Conservation (phyloP, 1,140 invertebrate genomes). For the Anastrepha ludens region DNA sequence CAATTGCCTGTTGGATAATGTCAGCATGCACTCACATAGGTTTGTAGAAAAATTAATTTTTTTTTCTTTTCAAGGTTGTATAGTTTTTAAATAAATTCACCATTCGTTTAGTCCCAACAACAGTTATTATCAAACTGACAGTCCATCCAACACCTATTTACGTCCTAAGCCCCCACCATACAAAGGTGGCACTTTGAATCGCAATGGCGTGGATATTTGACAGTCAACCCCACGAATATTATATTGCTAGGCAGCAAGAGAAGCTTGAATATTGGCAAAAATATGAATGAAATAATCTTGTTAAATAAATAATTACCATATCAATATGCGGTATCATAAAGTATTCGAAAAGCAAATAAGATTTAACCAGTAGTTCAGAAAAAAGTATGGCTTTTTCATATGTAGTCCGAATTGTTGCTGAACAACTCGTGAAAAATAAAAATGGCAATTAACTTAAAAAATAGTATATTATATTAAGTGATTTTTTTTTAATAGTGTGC, state of each 20-base stretch:
- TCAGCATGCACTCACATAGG: constrained; percentile 70
- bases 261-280: neutral
- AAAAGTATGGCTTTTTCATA: no score
- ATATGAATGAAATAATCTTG: neutral
- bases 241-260: constrained; percentile 64
- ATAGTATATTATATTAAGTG: no score
- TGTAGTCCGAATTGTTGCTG: no score
- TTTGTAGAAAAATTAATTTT: constrained; percentile 46
- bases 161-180: constrained; percentile 72
- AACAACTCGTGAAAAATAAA: no score
- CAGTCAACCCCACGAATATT: constrained; percentile 71
- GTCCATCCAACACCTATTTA: constrained; percentile 65
- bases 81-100: neutral
- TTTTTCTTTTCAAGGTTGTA: neutral
- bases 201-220: constrained; percentile 71
- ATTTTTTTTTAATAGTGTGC: no score
- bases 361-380: no score
- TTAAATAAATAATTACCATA: neutral
- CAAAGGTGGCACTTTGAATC: constrained; percentile 65
- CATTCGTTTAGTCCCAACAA: constrained; percentile 65
- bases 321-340: neutral
- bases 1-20: constrained; percentile 69
- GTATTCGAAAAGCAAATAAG: no score
- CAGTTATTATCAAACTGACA: constrained; percentile 69
- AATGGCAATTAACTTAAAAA: no score